Evolutionary conservation across 2,888 invertebrate species (phyloP), one percentile per base, ranked within the genome.

Genomic region (Luffia ferchaultella): DNA sequence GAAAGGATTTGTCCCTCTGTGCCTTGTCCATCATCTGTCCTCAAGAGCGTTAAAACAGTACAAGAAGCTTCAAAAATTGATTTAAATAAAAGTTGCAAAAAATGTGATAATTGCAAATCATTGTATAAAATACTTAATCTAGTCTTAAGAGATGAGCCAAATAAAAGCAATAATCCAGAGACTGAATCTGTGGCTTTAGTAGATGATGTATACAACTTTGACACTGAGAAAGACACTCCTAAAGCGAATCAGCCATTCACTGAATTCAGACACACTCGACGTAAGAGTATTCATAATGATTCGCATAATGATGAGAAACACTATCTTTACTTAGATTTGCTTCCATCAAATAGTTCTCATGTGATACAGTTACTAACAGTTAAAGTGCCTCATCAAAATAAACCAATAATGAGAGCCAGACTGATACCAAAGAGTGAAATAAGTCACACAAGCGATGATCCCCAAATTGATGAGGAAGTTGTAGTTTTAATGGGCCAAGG

Each of bases 341-440:
- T 49, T 2, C 49, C 45, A 18, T 40, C 20, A 15, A 40, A 49
- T 20, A 49, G 49, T 40, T 45, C 45, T 3, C 49, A 49, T 41
- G 30, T 49, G 12, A 40, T 49, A 7, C 45, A 49, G 18, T 19
- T 49, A 7, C 45, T 45, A 5, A 20, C 45, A 2, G 49, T 49
- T 2, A 49, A 49, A 18, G 30, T 49, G 15, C 45, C 49, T 16
- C n/a, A 48, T 15, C 42, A 50, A 20, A 46, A 50, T 20, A 50
- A 46, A 16, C 12, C 15, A 1, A 73, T 78, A 1, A 86, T 89
- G 77, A 85, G 87, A 56, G 89, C 89, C 0, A 88, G 89, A 49
- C 64, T 89, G 12, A 88, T 89, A 9, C 89, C 88, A 1, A 88
- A 89, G 62, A 83, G 88, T 2, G 85, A 73, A 58, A 72, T 77